A percentile compares a stretch with the other conserved stretches of the same genome.
phyloP scores from a whole-genome alignment of 2,797 vertebrate genomes.

The Lepilemur ruficaudatus region DNA sequence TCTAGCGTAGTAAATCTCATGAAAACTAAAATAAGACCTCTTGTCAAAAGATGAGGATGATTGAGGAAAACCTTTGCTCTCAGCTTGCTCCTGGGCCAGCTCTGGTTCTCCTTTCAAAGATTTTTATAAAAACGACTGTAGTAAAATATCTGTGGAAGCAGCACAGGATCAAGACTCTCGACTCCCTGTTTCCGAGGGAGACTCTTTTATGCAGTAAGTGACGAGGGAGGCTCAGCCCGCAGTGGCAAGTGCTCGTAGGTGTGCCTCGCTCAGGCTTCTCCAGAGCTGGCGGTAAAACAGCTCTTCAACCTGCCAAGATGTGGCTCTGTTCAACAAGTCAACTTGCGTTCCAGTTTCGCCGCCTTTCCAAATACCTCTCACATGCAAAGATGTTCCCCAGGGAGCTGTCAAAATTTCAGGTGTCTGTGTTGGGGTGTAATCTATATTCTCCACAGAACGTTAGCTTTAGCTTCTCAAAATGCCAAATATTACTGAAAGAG shows the following conservation, averaged over 20 bases:
- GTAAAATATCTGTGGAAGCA: background rate
- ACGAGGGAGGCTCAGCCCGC: background rate
- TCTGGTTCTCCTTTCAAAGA: background rate
- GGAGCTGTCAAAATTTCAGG: background rate
- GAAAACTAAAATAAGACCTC: background rate
- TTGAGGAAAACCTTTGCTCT: background rate
- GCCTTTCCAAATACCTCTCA: background rate
- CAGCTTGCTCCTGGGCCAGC: background rate
- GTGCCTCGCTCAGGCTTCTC: background rate
- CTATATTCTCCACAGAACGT: background rate
- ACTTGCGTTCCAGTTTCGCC: background rate
- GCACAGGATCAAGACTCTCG: background rate
- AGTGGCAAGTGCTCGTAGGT: accelerated
- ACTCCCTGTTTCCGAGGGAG: background rate
- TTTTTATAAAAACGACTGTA: background rate
- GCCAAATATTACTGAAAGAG: background rate
- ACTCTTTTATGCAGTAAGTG: too few relatives aligned
- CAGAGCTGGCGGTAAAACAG: accelerated
- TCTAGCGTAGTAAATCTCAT: background rate
- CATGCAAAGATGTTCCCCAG: background rate
- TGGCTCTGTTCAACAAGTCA: background rate
- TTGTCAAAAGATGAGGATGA: background rate
- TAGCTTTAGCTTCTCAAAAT: background rate
- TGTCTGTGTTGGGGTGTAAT: background rate
- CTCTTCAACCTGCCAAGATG: accelerated